These are phyloP conservation scores for Struthio camelus DNA, from an alignment of 2,113 vertebrate genomes.

Conservation along the genomic window DNA sequence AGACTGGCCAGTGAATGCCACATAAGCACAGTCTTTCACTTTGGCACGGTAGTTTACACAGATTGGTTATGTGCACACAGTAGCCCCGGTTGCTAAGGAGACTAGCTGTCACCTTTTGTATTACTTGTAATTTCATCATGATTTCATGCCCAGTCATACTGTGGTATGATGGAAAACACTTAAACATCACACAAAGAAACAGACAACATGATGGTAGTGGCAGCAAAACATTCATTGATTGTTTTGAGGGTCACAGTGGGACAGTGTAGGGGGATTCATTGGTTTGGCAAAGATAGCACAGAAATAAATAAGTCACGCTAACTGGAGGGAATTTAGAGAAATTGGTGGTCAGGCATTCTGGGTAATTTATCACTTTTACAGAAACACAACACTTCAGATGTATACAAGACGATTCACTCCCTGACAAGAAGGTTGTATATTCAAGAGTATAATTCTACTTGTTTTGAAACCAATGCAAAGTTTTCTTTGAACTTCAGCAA, in stretches of 20 bases:
- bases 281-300: neutral
- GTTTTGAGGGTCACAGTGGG: neutral
- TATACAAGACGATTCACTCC: neutral
- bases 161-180: neutral
- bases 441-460: neutral
- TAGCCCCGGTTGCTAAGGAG: constrained; percentile 13
- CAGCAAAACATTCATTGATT: neutral
- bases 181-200: neutral
- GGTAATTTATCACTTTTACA: neutral
- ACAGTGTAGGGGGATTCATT: neutral
- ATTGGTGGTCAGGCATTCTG: neutral
- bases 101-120: neutral
- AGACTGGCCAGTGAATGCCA: neutral
- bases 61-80: neutral
- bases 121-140: neutral
- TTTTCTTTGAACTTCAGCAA: neutral
- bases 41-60: neutral
- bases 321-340: neutral
- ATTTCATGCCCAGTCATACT: neutral
- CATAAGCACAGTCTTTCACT: neutral
- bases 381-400: neutral
- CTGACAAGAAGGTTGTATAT: neutral
- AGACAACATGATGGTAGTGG: neutral
- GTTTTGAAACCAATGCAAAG: neutral
- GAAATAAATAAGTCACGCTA: neutral